phyloP scores from a whole-genome alignment of 2,888 invertebrate genomes.

The Cyrtodaria siliqua region DNA sequence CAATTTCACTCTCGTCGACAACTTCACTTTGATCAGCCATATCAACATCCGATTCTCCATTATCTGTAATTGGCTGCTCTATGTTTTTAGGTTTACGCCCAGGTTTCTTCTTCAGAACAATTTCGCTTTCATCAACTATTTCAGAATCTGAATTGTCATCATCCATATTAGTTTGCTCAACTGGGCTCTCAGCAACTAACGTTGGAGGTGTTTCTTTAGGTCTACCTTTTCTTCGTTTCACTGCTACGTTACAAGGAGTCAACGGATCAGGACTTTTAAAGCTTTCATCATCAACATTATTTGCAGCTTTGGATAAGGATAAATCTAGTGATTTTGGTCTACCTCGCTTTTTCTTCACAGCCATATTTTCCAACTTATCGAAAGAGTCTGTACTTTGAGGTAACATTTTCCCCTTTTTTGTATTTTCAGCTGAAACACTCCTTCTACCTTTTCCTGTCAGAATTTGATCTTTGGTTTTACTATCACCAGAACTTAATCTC shows the following conservation, averaged over 20 bases:
- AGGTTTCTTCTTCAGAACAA: constrained; percentile 8
- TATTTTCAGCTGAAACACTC: constrained; percentile 18
- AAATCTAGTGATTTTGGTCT: constrained; percentile 62
- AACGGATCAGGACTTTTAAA: constrained; percentile 61
- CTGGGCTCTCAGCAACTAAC: constrained; percentile 46
- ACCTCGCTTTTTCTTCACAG: constrained; percentile 44
- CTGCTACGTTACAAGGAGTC: constrained; percentile 56
- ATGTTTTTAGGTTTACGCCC: constrained; percentile 20
- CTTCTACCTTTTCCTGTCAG: neutral
- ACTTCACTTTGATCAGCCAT: too few relatives aligned
- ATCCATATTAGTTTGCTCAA: constrained; percentile 5
- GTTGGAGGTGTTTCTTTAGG: constrained; percentile 64
- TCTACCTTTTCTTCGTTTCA: constrained; percentile 56
- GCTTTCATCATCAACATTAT: constrained; percentile 58
- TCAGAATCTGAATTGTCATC: neutral
- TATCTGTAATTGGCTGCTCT: neutral
- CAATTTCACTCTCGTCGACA: too few relatives aligned
- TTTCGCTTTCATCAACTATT: neutral
- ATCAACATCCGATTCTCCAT: neutral
- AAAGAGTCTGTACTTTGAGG: neutral
- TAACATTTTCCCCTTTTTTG: constrained; percentile 11
- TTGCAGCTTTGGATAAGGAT: constrained; percentile 10
- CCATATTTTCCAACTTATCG: constrained; percentile 5
- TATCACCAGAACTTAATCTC: neutral
- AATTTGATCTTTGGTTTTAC: constrained; percentile 1